Percentiles rank a stretch among this genome's conserved stretches.
Evolutionary conservation across 2,113 vertebrate species (phyloP).

Genomic region (Ceyx cyanopectus): DNA sequence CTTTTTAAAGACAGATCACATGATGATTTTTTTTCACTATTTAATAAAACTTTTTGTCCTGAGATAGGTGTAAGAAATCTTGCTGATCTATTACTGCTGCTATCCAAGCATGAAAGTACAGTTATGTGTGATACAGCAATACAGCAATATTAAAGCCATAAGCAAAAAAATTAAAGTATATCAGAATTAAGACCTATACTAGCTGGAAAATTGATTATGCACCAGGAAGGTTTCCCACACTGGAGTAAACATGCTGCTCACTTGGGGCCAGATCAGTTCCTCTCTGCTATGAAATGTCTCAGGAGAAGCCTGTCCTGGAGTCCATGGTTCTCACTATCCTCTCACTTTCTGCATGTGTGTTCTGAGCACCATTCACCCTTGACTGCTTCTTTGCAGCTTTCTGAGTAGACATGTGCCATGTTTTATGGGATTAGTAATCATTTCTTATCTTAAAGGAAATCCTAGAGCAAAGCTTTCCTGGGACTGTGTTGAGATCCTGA

Average conservation of each 20-base stretch:
- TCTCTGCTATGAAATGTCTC: not conserved
- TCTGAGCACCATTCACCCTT: not conserved
- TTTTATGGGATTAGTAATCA: not conserved
- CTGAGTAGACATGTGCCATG: not conserved
- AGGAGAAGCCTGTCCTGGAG: not conserved
- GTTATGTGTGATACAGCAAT: not conserved
- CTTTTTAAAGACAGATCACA: conserved; percentile 6
- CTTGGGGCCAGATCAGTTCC: not conserved
- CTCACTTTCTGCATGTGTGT: too few relatives aligned
- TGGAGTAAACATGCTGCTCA: not conserved
- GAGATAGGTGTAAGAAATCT: conserved; percentile 25
- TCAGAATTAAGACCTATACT: not conserved
- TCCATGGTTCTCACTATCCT: not conserved
- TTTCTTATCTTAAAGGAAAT: not conserved
- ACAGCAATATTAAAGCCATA: not conserved
- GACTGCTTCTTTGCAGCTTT: not conserved
- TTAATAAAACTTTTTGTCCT: conserved; percentile 44
- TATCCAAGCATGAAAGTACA: conserved; percentile 31
- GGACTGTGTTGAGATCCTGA: not conserved
- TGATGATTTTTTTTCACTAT: conserved; percentile 38
- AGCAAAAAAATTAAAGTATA: not conserved
- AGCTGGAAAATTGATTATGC: not conserved
- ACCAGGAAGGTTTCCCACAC: not conserved
- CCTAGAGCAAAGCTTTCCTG: not conserved
- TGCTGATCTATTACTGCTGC: conserved; percentile 25